Base-by-base conservation (phyloP, 1,140 invertebrate species). In the Drosophila pallidifrons region DNA sequence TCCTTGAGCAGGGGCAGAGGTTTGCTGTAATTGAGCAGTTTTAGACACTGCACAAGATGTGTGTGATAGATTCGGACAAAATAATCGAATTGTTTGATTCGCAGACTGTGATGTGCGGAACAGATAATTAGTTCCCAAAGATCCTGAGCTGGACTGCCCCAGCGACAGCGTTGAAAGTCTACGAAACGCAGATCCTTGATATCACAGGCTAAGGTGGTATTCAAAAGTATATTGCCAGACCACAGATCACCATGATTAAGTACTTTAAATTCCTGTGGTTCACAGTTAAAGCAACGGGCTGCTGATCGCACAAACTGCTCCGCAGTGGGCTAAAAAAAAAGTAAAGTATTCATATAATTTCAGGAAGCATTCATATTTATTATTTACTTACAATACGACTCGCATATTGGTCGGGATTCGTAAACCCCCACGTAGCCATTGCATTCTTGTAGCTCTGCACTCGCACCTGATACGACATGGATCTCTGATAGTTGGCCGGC, bases 241-340 rank as follows among this genome's bases (percentile, higher is more conserved):
- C 91, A 92, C n/a, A 93, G 93, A 77, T 96, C 95, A 4, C 95
- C 95, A 69, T 96, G 95, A 81, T 94, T 94, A 8, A 96, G 91
- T 1, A 95, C 95, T 61, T 94, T 93, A 59, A 95, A 95, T 52
- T 94, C 93, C 11, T 94, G 93, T 1, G 92, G 77, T 32, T 94
- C 91, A 11, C 43, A 78, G 61, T 82, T 89, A 10, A 88, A 87
- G 46, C 82, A 85, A 20, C 75, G 66, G 25, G 78, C 85, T 1
- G 79, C 82, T 11, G 78, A 71, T 32, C 89, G 86, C 30, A 89
- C 85, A 81, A 89, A 89, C 25, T 89, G 85, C 41, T 89, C 85
- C 2, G 85, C 85, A 11, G 85, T 82, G 43, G 86, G 86, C 86
- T 90, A 15, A 58, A 11, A 10, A 10, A 41, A 1, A n/a, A 20